phyloP scores from a whole-genome alignment of 2,888 invertebrate genomes.

The Serripes groenlandicus region DNA sequence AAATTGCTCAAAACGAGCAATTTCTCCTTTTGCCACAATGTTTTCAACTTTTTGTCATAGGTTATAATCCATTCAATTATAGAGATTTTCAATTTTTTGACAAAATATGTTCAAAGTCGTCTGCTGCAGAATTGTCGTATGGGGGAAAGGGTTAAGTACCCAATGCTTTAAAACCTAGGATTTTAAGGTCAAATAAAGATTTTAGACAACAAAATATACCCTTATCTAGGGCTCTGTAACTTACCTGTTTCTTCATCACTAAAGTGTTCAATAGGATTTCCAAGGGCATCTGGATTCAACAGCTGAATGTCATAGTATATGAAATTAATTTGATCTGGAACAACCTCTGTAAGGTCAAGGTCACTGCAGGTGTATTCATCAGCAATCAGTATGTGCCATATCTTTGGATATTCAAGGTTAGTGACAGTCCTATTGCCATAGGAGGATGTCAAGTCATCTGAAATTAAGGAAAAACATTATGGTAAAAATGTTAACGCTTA shows the following conservation, averaged over 20 bases:
- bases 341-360: constrained; percentile 41
- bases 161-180: too few species aligned
- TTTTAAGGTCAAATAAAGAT: too few species aligned
- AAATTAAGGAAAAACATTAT: constrained; percentile 21
- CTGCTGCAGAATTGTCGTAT: too few species aligned
- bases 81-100: too few species aligned
- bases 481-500: neutral
- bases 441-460: constrained; percentile 75
- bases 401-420: constrained; percentile 74
- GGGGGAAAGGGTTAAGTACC: too few species aligned
- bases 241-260: constrained; percentile 84
- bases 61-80: too few species aligned
- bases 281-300: constrained; percentile 82
- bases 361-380: constrained; percentile 80
- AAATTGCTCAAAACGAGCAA: too few species aligned
- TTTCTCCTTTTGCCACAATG: too few species aligned
- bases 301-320: constrained; percentile 78
- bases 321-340: constrained; percentile 61
- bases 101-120: too few species aligned
- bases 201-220: too few species aligned
- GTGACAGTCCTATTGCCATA: constrained; percentile 74
- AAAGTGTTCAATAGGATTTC: constrained; percentile 83
- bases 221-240: too few species aligned
- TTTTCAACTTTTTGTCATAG: too few species aligned
- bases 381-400: constrained; percentile 82